phyloP scores from a whole-genome alignment of 2,888 invertebrate species.

The Agrypnus murinus region DNA sequence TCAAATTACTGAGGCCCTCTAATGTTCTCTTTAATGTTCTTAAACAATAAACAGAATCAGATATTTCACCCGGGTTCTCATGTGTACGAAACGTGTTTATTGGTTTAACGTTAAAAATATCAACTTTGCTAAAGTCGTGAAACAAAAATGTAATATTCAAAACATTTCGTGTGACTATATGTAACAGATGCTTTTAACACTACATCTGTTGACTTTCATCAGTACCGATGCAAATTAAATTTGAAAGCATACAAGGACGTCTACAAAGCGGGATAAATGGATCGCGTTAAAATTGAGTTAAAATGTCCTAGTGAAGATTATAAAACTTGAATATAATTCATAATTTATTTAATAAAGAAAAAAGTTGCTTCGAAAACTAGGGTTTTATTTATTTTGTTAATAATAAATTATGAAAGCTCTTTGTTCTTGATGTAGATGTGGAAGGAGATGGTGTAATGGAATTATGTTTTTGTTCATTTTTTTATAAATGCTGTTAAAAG shows the following conservation, averaged over 20 bases:
- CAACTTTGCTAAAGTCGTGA: too few relatives aligned
- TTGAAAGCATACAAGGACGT: slow-evolving; percentile 28
- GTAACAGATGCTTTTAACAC: slow-evolving; percentile 23
- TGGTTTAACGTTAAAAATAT: too few relatives aligned
- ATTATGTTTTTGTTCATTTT: too few relatives aligned
- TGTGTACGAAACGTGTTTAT: too few relatives aligned
- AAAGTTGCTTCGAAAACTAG: not conserved
- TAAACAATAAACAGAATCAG: too few relatives aligned
- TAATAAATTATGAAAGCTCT: not conserved
- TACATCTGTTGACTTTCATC: slow-evolving; percentile 26
- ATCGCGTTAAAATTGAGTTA: slow-evolving; percentile 30
- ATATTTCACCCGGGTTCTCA: too few relatives aligned
- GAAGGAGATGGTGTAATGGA: too few relatives aligned
- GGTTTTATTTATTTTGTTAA: not conserved
- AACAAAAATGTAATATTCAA: not conserved
- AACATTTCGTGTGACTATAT: not conserved
- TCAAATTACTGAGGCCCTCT: too few relatives aligned
- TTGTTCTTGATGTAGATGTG: too few relatives aligned
- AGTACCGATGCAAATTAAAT: slow-evolving; percentile 30
- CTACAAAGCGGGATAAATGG: slow-evolving; percentile 27
- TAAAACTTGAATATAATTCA: slow-evolving; percentile 18
- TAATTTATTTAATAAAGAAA: slow-evolving; percentile 22
- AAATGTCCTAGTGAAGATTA: slow-evolving; percentile 23
- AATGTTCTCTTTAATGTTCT: too few relatives aligned
- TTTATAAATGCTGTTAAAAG: too few relatives aligned